Conservation (phyloP, 2,888 invertebrate species). For the Frankliniella intonsa region DNA sequence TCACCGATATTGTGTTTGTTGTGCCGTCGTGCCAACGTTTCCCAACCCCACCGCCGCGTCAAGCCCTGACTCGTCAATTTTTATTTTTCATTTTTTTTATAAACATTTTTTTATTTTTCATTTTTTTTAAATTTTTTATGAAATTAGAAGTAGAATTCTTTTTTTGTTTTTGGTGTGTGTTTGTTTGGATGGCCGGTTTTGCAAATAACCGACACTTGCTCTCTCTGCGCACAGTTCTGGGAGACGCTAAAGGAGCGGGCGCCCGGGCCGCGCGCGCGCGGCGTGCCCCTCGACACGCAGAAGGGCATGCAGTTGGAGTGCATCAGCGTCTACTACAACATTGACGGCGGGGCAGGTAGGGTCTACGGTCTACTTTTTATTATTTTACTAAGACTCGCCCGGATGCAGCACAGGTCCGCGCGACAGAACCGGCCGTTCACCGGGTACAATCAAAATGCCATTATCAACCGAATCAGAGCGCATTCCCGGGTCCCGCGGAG, state of each 20-base stretch:
- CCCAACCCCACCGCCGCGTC: too few relatives aligned
- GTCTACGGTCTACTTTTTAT: too few relatives aligned
- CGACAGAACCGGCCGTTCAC: background rate
- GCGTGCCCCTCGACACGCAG: background rate
- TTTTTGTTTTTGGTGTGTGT: too few relatives aligned
- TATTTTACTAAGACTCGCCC: background rate
- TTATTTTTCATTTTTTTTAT: too few relatives aligned
- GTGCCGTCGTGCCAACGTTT: too few relatives aligned
- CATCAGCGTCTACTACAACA: slow-evolving; percentile 22
- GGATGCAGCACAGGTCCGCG: background rate
- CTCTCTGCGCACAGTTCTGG: background rate
- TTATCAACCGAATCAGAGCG: slow-evolving; percentile 22
- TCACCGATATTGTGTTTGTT: too few relatives aligned
- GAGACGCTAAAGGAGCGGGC: background rate
- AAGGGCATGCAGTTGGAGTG: slow-evolving; percentile 15
- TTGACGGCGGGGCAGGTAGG: background rate
- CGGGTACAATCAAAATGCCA: slow-evolving; percentile 16
- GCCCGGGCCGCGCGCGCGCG: background rate
- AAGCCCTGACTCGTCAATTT: too few relatives aligned
- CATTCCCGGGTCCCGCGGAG: background rate
- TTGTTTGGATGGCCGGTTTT: too few relatives aligned
- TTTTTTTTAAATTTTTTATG: too few relatives aligned
- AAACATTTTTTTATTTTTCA: too few relatives aligned
- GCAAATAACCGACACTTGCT: too few relatives aligned
- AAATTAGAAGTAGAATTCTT: too few relatives aligned